phyloP scores from a whole-genome alignment of 2,797 vertebrate genomes.

The Steatocranus sp. region DNA sequence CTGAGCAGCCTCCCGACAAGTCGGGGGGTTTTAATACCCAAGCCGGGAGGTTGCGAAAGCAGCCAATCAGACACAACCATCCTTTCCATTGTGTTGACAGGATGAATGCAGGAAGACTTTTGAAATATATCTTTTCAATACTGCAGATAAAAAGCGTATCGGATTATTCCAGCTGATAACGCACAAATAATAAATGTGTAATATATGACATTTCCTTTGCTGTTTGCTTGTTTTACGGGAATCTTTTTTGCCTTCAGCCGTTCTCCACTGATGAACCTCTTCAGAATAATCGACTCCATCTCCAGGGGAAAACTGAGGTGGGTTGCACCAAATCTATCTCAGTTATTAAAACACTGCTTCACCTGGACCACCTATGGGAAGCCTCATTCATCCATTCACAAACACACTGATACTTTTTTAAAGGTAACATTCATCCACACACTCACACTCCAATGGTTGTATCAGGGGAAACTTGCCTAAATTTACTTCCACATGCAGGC shows the following conservation, averaged over 20 bases:
- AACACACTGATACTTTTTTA: background rate
- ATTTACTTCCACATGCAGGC: background rate
- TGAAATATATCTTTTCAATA: background rate
- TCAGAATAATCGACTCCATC: background rate
- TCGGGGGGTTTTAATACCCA: slow-evolving; percentile 34
- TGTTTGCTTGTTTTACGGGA: background rate
- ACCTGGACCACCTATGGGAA: background rate
- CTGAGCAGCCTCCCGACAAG: background rate
- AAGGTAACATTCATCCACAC: background rate
- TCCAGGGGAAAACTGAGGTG: background rate
- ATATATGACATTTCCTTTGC: background rate
- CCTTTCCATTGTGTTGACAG: background rate
- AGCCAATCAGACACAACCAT: slow-evolving; percentile 55
- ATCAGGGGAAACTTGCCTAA: background rate
- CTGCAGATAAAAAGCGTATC: background rate
- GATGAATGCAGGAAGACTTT: background rate
- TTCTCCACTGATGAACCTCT: background rate
- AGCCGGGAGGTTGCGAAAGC: slow-evolving; percentile 24
- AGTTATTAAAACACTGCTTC: background rate
- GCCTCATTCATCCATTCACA: background rate
- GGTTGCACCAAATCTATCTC: background rate
- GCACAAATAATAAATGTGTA: background rate
- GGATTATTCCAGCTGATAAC: background rate
- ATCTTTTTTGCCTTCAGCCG: background rate
- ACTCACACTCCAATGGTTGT: background rate